Evolutionary conservation across 2,888 invertebrate genomes (phyloP).

Genomic region (Melitaea athalia): DNA sequence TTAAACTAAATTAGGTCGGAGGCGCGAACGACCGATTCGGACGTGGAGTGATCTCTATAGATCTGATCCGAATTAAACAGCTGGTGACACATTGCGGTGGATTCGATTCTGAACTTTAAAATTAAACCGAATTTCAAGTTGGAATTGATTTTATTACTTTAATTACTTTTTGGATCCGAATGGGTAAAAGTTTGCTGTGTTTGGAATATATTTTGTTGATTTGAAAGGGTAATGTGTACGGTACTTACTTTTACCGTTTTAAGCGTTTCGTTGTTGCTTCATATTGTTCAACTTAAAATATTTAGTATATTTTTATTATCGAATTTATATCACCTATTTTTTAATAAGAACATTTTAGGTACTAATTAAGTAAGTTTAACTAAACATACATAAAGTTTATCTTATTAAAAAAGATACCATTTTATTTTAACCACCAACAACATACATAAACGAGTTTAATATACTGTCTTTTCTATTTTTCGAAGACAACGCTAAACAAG

Average conservation of each 20-base stretch:
- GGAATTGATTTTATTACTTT: conserved; percentile 26
- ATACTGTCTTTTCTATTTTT: neutral
- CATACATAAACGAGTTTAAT: too few relatives aligned
- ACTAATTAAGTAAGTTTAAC: too few relatives aligned
- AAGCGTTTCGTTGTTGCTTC: too few relatives aligned
- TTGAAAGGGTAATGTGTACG: neutral
- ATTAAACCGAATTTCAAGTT: conserved; percentile 26
- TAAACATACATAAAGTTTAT: too few relatives aligned
- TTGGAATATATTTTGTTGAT: conserved; percentile 1
- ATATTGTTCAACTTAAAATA: too few relatives aligned
- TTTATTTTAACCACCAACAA: too few relatives aligned
- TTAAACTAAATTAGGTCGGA: conserved; percentile 74
- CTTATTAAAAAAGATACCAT: too few relatives aligned
- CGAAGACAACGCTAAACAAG: neutral
- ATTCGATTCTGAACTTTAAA: conserved; percentile 35
- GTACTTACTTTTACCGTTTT: too few relatives aligned
- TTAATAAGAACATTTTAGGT: too few relatives aligned
- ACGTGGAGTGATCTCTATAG: conserved; percentile 39
- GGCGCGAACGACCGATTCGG: conserved; percentile 63
- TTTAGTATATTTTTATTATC: neutral
- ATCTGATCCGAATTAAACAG: conserved; percentile 38
- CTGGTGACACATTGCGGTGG: conserved; percentile 36
- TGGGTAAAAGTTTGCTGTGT: neutral
- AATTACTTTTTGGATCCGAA: conserved; percentile 15
- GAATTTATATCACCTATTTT: neutral